phyloP scores from a whole-genome alignment of 2,113 vertebrate genomes.

The Vicugna pacos region DNA sequence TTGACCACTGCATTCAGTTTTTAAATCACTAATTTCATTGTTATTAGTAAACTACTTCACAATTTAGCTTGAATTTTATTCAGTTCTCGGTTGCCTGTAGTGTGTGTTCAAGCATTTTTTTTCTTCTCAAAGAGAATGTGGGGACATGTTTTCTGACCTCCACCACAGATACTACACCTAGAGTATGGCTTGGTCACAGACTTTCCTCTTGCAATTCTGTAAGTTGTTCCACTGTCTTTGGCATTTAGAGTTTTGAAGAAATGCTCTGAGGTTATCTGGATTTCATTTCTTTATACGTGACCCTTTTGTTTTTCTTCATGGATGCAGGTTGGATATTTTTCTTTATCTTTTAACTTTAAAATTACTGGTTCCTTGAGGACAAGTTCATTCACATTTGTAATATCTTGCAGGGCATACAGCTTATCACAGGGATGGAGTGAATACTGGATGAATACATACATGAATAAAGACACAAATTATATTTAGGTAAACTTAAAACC shows the following conservation, averaged over 20 bases:
- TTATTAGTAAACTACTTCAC: background rate
- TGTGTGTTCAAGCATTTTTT: background rate
- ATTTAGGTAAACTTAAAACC: background rate
- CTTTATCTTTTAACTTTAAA: slow-evolving; percentile 30
- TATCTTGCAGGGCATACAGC: background rate
- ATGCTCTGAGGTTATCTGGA: background rate
- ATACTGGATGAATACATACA: background rate
- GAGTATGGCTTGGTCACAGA: background rate
- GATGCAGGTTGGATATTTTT: background rate
- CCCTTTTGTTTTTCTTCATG: background rate
- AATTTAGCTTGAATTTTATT: background rate
- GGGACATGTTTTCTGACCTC: background rate
- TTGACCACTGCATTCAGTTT: background rate
- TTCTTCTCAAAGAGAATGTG: background rate
- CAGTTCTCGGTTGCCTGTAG: background rate
- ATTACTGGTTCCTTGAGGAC: background rate
- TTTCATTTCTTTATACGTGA: background rate
- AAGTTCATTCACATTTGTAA: background rate
- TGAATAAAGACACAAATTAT: background rate
- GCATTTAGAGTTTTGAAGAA: background rate
- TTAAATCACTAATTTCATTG: background rate
- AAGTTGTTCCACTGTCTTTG: background rate
- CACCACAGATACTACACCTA: background rate
- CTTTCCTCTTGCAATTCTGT: background rate
- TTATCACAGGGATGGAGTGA: background rate